Percentiles rank a stretch among this genome's conserved stretches.
Conservation (phyloP, 2,888 invertebrate species). For the Crossocerus cetratus region DNA sequence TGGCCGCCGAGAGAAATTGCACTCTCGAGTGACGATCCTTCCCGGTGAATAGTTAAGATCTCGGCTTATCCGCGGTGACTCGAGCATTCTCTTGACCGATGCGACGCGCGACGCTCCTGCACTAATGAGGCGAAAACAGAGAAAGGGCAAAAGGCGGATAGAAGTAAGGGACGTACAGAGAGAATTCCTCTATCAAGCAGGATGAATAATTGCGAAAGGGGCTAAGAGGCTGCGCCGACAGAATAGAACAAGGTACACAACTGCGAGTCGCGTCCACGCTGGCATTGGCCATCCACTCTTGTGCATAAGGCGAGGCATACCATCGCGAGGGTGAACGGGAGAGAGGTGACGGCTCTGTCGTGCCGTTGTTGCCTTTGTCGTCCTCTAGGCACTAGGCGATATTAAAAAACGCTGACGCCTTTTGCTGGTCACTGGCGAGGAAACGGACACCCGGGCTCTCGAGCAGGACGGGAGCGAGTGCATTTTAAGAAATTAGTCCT, state of each 20-base stretch:
- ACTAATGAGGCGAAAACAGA: no score
- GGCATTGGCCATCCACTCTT: constrained; percentile 39
- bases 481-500: constrained; percentile 71
- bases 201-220: background rate
- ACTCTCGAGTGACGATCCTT: no score
- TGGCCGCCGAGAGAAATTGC: no score
- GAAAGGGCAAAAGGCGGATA: no score
- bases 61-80: no score
- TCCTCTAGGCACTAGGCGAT: constrained; percentile 68
- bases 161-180: no score
- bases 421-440: constrained; percentile 67
- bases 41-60: no score
- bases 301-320: constrained; percentile 7
- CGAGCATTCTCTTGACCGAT: no score
- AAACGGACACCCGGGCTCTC: constrained; percentile 66
- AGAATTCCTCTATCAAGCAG: no score
- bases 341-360: constrained; percentile 1
- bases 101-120: no score
- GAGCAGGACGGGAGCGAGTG: constrained; percentile 15
- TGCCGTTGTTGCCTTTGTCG: constrained; percentile 57
- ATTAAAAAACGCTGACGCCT: constrained; percentile 68
- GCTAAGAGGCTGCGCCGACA: background rate
- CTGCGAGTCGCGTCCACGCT: constrained; percentile 12
- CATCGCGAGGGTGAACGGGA: no score
- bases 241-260: constrained; percentile 27